Percentiles rank a stretch among this genome's conserved stretches.
Conservation (phyloP, 2,113 vertebrate genomes). For the Stegastes partitus region DNA sequence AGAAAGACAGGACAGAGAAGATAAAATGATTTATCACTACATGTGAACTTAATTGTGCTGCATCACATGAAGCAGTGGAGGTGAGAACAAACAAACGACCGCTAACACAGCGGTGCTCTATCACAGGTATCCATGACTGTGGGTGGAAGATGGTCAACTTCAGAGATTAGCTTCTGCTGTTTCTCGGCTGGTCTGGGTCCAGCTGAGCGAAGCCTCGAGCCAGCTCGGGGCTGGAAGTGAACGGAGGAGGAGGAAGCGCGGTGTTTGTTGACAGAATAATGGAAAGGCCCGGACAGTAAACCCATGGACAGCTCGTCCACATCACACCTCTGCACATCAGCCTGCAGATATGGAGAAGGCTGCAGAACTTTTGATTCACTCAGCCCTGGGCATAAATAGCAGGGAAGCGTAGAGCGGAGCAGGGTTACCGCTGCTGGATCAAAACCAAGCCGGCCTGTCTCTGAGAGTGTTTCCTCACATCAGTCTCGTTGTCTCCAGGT, state of each 20-base stretch:
- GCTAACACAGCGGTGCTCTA: background rate
- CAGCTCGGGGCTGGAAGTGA: slow-evolving; percentile 29
- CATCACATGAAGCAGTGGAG: too few relatives aligned
- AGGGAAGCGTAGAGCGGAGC: slow-evolving; percentile 5
- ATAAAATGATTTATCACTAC: too few relatives aligned
- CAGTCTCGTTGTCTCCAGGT: background rate
- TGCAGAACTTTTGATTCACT: background rate
- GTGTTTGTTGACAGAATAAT: slow-evolving; percentile 35
- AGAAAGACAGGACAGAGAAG: too few relatives aligned
- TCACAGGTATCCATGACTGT: background rate
- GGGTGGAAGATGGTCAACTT: slow-evolving; percentile 8
- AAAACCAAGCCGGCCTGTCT: background rate
- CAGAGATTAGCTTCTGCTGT: background rate
- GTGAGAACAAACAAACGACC: background rate
- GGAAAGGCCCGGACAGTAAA: background rate
- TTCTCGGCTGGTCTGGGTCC: slow-evolving; percentile 1
- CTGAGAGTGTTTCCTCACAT: background rate
- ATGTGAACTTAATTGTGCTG: too few relatives aligned
- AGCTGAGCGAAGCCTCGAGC: slow-evolving; percentile 38
- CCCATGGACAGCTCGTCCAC: slow-evolving; percentile 8
- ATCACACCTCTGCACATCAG: slow-evolving; percentile 22
- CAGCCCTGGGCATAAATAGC: background rate
- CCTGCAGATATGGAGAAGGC: background rate
- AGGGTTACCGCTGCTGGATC: background rate
- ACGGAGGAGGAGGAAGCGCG: slow-evolving; percentile 17